phyloP scores from a whole-genome alignment of 2,797 vertebrate genomes.

The Lacerta agilis region DNA sequence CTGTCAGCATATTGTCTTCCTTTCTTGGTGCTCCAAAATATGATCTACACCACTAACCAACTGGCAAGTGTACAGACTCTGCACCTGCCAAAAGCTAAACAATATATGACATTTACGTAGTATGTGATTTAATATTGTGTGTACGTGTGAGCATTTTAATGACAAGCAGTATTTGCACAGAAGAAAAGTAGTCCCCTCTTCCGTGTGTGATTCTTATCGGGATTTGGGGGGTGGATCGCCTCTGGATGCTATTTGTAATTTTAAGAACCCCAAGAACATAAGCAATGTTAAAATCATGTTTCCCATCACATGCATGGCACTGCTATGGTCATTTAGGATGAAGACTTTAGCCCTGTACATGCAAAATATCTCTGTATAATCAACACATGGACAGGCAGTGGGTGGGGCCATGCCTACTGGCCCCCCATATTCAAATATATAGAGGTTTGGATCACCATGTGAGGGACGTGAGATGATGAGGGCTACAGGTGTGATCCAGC shows the following conservation, averaged over 20 bases:
- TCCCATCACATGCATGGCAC: background rate
- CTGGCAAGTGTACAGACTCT: too few relatives aligned
- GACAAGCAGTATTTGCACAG: background rate
- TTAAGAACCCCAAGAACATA: background rate
- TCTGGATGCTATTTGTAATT: background rate
- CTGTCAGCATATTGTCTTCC: too few relatives aligned
- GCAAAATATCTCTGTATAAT: background rate
- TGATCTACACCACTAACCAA: too few relatives aligned
- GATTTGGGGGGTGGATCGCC: too few relatives aligned
- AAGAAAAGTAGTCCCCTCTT: background rate
- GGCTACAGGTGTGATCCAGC: background rate
- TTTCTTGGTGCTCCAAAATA: too few relatives aligned
- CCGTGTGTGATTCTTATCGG: too few relatives aligned
- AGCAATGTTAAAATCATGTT: background rate
- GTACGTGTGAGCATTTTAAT: background rate
- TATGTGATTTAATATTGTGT: too few relatives aligned
- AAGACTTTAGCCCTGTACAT: background rate
- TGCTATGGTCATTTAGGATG: background rate
- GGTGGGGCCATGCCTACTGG: background rate
- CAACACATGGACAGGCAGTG: background rate
- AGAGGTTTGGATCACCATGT: background rate
- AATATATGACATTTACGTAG: background rate
- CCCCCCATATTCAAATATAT: background rate
- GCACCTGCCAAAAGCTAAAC: background rate
- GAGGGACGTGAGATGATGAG: background rate